phyloP scores from a whole-genome alignment of 1,140 invertebrate species.

The Cherax destructor region DNA sequence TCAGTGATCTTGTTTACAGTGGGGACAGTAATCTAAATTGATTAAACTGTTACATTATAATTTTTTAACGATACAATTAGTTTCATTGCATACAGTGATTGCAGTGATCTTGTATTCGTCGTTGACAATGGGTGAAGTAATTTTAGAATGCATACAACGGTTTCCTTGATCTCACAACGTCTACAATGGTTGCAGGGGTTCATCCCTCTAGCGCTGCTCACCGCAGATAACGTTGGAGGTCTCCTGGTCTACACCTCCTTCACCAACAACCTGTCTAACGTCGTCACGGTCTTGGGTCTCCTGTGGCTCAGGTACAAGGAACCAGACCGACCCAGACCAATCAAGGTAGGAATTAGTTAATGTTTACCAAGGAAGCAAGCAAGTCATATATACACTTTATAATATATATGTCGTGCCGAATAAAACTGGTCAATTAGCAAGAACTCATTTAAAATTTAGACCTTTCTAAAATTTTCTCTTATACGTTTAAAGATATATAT shows the following conservation, averaged over 20 bases:
- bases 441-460: no score
- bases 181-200: slow-evolving; percentile 74
- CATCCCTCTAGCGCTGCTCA: slow-evolving; percentile 78
- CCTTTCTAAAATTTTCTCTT: no score
- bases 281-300: slow-evolving; percentile 89
- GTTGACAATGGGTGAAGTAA: background rate
- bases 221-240: slow-evolving; percentile 84
- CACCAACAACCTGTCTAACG: slow-evolving; percentile 92
- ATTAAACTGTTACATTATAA: background rate
- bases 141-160: no score
- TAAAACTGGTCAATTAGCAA: no score
- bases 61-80: background rate
- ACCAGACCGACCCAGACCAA: slow-evolving; percentile 88
- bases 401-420: no score
- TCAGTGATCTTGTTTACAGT: no score
- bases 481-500: no score
- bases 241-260: slow-evolving; percentile 96
- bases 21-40: no score
- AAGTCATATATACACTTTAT: no score
- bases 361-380: no score
- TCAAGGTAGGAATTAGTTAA: slow-evolving; percentile 82
- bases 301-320: slow-evolving; percentile 89
- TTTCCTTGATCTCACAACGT: no score
- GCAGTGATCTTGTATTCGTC: background rate
- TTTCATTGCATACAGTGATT: background rate